Conservation (phyloP, 2,113 vertebrate species). For the Sinocyclocheilus anophthalmus region DNA sequence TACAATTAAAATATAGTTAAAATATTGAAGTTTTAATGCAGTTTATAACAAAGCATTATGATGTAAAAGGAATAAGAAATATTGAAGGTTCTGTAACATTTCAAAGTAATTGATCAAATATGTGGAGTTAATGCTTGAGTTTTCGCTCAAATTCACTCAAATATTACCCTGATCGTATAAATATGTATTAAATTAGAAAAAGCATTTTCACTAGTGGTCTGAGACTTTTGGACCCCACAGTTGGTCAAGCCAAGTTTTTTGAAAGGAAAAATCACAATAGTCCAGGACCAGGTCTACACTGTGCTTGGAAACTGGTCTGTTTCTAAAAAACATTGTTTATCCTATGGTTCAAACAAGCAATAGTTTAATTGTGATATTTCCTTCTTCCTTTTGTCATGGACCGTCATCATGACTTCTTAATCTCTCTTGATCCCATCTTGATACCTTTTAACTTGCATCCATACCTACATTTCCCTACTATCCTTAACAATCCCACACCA, state of each 20-base stretch:
- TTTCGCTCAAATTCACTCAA: too few species aligned
- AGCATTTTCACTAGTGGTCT: background rate
- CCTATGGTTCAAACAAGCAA: background rate
- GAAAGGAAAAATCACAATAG: background rate
- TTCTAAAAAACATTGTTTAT: background rate
- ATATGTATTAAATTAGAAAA: background rate
- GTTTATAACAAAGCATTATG: background rate
- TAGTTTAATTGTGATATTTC: conserved; percentile 53
- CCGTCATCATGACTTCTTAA: conserved; percentile 52
- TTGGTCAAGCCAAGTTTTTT: background rate
- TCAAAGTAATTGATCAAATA: background rate
- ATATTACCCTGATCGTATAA: background rate
- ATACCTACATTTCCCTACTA: conserved; percentile 50
- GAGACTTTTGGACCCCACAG: background rate
- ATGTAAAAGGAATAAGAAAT: background rate
- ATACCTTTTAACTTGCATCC: conserved; percentile 59
- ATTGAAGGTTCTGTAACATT: background rate
- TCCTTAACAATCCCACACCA: conserved; percentile 46
- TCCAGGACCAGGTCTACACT: background rate
- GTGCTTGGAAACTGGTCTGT: background rate
- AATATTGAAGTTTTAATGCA: too few species aligned
- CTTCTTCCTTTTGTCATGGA: conserved; percentile 61
- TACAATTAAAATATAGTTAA: too few species aligned
- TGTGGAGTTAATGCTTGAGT: too few species aligned
- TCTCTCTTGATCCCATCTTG: too few species aligned